These are phyloP conservation scores for Uromys caudimaculatus DNA, from an alignment of 2,797 vertebrate genomes.

Conservation along the genomic window DNA sequence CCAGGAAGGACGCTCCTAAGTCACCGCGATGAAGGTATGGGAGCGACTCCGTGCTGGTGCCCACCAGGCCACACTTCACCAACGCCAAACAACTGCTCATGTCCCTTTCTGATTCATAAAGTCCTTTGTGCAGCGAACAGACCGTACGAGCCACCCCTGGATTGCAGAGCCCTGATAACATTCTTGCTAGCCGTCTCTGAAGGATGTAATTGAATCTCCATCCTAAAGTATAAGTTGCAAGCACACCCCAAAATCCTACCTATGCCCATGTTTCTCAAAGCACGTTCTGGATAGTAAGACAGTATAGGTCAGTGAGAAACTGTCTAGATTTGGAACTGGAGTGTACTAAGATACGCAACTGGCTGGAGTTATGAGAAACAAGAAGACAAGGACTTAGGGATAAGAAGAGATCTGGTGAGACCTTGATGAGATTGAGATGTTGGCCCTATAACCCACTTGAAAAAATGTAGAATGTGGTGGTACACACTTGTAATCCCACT, in stretches of 20 bases:
- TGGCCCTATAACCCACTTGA: not conserved
- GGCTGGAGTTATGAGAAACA: not conserved
- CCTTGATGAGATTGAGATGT: not conserved
- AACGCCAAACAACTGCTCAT: not conserved
- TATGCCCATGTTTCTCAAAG: not conserved
- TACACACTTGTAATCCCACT: not conserved
- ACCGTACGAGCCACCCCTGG: not conserved
- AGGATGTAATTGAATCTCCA: not conserved
- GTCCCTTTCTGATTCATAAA: constrained; percentile 29
- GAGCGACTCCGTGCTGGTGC: not conserved
- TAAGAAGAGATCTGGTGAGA: not conserved
- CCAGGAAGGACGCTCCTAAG: not conserved
- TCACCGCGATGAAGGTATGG: not conserved
- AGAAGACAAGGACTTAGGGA: not conserved
- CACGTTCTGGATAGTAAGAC: not conserved
- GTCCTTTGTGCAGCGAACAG: not conserved
- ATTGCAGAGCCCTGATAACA: not conserved
- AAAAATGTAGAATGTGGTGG: not conserved
- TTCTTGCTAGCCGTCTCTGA: not conserved
- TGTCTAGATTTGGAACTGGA: not conserved
- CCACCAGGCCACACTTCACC: not conserved
- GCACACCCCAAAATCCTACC: not conserved
- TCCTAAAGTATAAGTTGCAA: not conserved
- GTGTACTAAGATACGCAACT: not conserved
- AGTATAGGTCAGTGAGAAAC: not conserved